Evolutionary conservation across 2,888 invertebrate species (phyloP).

Genomic region (Microctonus aethiopoides): DNA sequence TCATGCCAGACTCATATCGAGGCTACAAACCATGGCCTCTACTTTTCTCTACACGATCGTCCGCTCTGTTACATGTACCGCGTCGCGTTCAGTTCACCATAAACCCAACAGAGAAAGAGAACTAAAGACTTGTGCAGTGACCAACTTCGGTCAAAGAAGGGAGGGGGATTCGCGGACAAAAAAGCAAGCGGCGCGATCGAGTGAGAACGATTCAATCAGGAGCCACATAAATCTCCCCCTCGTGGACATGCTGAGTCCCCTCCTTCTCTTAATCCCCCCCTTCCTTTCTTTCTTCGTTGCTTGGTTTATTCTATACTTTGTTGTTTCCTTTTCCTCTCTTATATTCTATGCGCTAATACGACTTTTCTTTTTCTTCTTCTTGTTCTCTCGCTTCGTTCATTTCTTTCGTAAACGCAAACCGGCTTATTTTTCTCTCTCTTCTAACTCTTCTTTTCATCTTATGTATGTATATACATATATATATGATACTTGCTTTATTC

Average conservation of each 20-base stretch:
- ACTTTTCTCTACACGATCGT: constrained; percentile 15
- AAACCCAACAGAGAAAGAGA: not conserved
- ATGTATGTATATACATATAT: not conserved
- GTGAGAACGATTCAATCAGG: constrained; percentile 68
- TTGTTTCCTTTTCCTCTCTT: constrained; percentile 11
- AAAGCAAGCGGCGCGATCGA: constrained; percentile 66
- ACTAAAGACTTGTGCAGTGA: constrained; percentile 10
- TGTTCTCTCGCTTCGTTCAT: constrained; percentile 17
- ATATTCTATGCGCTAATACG: no score
- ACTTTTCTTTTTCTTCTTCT: constrained; percentile 25
- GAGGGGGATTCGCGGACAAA: constrained; percentile 54
- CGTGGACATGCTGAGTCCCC: constrained; percentile 58
- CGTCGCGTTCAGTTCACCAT: constrained; percentile 24
- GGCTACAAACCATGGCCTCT: not conserved
- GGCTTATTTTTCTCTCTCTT: constrained; percentile 20
- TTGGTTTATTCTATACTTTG: constrained; percentile 31
- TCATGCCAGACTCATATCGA: constrained; percentile 4
- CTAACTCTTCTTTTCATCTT: constrained; percentile 27
- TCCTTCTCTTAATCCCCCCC: constrained; percentile 22
- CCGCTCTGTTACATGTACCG: constrained; percentile 8
- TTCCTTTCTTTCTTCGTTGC: constrained; percentile 13
- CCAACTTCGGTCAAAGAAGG: constrained; percentile 42
- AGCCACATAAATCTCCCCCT: constrained; percentile 67
- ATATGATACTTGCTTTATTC: constrained; percentile 13
- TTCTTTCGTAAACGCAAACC: constrained; percentile 12